A percentile compares a stretch with the other conserved stretches of the same genome.
These are phyloP conservation scores for Chrysomela aeneicollis DNA, from an alignment of 2,888 invertebrate species.

Conservation along the genomic window DNA sequence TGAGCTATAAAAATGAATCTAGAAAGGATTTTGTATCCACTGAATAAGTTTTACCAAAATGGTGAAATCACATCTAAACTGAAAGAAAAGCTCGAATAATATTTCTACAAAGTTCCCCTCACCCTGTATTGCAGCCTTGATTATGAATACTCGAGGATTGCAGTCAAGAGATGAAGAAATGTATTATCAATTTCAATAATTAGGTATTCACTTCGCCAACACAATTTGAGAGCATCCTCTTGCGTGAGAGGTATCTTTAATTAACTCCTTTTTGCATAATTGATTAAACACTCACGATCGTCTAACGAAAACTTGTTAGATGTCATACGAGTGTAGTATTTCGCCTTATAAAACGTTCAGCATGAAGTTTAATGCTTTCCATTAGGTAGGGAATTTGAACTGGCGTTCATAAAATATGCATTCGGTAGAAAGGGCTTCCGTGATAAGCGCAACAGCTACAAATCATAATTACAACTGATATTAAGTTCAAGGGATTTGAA, in stretches of 20 bases:
- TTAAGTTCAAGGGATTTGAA: slow-evolving; percentile 32
- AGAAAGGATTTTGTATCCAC: too few species aligned
- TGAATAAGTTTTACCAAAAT: too few species aligned
- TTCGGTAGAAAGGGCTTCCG: slow-evolving; percentile 31
- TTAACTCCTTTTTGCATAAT: slow-evolving; percentile 19
- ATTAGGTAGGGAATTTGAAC: slow-evolving; percentile 37
- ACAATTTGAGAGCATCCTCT: neutral
- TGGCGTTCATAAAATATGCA: slow-evolving; percentile 40
- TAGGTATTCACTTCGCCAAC: too few species aligned
- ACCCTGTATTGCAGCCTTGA: too few species aligned
- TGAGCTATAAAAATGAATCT: too few species aligned
- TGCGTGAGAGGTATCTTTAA: slow-evolving; percentile 18
- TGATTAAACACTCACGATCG: slow-evolving; percentile 6
- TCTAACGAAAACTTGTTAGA: slow-evolving; percentile 16
- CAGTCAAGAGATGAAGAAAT: too few species aligned
- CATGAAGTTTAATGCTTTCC: slow-evolving; percentile 38
- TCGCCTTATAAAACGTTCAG: slow-evolving; percentile 38
- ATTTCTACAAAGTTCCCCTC: too few species aligned
- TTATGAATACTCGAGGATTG: too few species aligned
- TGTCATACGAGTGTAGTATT: slow-evolving; percentile 20
- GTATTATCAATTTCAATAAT: too few species aligned
- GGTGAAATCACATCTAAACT: too few species aligned
- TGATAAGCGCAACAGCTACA: slow-evolving; percentile 37
- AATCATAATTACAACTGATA: slow-evolving; percentile 39
- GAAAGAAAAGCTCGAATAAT: too few species aligned